phyloP scores from a whole-genome alignment of 1,140 invertebrate genomes.

The Pseudomyrmex cubaensis region DNA sequence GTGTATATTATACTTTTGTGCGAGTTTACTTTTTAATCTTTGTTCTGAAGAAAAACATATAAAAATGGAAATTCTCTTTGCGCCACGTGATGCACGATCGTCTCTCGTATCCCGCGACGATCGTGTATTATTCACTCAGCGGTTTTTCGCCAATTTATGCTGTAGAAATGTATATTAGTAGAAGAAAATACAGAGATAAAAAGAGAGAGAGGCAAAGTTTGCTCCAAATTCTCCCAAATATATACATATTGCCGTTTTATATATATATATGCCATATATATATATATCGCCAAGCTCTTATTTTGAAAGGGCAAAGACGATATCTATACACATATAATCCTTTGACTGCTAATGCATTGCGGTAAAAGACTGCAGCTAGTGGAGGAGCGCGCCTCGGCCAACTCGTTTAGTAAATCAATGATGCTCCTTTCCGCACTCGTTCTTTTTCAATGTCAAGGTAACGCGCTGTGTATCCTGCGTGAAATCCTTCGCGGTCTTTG shows the following conservation, averaged over 20 bases:
- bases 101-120: neutral
- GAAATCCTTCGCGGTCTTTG: neutral
- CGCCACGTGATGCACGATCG: neutral
- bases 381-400: slow-evolving; percentile 52
- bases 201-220: slow-evolving; percentile 14
- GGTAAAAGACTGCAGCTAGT: slow-evolving; percentile 69
- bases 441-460: slow-evolving; percentile 72
- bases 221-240: neutral
- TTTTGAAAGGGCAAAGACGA: neutral
- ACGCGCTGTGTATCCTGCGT: slow-evolving; percentile 29
- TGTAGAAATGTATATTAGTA: slow-evolving; percentile 39
- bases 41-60: neutral
- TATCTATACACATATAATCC: slow-evolving; percentile 10
- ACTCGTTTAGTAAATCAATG: slow-evolving; percentile 71
- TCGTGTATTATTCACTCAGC: slow-evolving; percentile 9
- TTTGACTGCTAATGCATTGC: slow-evolving; percentile 65
- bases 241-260: neutral
- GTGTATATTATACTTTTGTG: neutral
- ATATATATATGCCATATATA: too few relatives aligned
- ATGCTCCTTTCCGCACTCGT: slow-evolving; percentile 53
- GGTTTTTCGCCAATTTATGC: slow-evolving; percentile 15
- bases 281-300: neutral
- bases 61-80: too few relatives aligned
- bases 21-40: neutral
- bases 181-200: neutral